Base-by-base conservation (phyloP, 1,140 invertebrate genomes). In the Pseudoatta argentina region DNA sequence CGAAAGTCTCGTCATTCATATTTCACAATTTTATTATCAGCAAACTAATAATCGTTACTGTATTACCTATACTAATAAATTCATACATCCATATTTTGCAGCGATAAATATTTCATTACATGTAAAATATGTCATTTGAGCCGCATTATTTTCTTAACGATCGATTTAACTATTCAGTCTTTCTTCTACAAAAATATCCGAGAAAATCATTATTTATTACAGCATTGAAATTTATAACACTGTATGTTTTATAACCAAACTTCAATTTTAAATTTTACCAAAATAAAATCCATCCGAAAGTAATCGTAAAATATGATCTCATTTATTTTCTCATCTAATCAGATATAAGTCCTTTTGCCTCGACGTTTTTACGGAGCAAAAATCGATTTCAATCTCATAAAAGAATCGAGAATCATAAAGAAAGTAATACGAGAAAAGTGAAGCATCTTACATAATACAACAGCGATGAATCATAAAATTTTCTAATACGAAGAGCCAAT, bases 401-500 rank as follows among this genome's bases (percentile, higher is more conserved):
- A 51, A 30, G 34, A 77, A 77, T 75, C 18, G 51, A 57, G 72
- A 57, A 21, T 34, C 57, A 16, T 64, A 34, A 78, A 78, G 66
- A 44, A 34, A 30, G 34, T 66, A 66, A 67, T 14, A 14, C 18
- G 59, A 14, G 24, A 51, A 12, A 78, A 44, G 39, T 51, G 27
- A 16, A 51, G 51, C 34, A 79, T 24, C 48, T 69, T 55, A 48
- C 48, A 34, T 30, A 39, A 16, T 61, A 44, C 34, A 57, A 75
- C 57, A 14, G 73, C n/a, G 77, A 69, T 53, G 69, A 79, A 48
- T 78, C 44, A 27, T 53, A 67, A 79, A 79, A 51, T 39, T 53
- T 71, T 81, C 30, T 34, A 63, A 81, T 71, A 18, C 21, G 30
- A 2, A 24, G 18, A 44, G 30, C 48, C 67, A 55, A 53, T 79